These are phyloP conservation scores for Hormiphora californensis DNA, from an alignment of 37 sponge, comb jelly and placozoan species.

Conservation along the genomic window DNA sequence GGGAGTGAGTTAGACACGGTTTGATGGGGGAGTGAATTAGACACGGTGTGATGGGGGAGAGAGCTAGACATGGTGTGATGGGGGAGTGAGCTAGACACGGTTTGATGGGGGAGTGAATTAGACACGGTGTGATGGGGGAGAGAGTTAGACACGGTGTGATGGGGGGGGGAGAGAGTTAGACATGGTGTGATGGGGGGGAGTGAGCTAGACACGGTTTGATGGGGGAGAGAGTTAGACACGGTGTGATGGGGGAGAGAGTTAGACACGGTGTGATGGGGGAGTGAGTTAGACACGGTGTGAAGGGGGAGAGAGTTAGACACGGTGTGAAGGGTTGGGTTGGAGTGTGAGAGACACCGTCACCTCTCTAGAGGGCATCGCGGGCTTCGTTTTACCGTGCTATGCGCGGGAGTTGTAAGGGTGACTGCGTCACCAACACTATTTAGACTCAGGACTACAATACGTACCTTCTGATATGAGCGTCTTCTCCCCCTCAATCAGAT, in stretches of 20 bases:
- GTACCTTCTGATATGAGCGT: background rate
- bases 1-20: too few species aligned
- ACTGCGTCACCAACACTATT: too few species aligned
- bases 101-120: background rate
- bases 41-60: background rate
- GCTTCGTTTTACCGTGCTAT: background rate
- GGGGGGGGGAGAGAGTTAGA: background rate
- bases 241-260: background rate
- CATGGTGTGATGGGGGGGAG: background rate
- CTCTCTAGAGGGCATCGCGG: too few species aligned
- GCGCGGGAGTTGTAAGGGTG: background rate
- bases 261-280: too few species aligned
- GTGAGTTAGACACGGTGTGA: too few species aligned
- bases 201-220: too few species aligned
- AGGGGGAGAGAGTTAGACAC: too few species aligned
- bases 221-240: background rate
- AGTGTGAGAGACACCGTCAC: background rate
- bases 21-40: background rate
- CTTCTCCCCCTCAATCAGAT: conserved; percentile 6
- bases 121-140: background rate
- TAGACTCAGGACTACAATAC: too few species aligned
- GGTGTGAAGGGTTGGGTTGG: background rate
- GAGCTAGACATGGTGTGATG: background rate
- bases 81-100: background rate
- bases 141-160: background rate